Conservation (phyloP, 2,888 invertebrate species). For the Omphaloscelis lunosa region DNA sequence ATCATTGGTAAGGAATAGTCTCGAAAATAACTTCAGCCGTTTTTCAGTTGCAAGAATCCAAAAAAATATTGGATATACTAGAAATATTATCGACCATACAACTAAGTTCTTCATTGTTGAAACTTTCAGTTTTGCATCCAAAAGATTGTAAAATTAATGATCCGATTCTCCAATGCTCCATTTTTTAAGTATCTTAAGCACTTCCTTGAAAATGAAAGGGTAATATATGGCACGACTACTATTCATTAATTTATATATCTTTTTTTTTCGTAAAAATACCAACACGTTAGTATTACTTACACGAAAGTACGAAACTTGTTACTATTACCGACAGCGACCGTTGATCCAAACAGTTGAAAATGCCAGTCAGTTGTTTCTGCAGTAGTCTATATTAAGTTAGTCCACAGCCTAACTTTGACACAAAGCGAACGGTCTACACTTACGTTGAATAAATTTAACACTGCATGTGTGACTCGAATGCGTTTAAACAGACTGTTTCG, state of each 20-base stretch:
- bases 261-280: background rate
- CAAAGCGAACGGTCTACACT: constrained; percentile 74
- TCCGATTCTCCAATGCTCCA: no score
- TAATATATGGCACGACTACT: no score
- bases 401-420: constrained; percentile 69
- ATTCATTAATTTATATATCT: no score
- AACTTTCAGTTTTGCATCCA: no score
- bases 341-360: constrained; percentile 60
- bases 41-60: no score
- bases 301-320: background rate
- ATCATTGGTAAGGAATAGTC: constrained; percentile 13
- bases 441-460: constrained; percentile 73
- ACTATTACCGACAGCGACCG: constrained; percentile 18
- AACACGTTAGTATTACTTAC: background rate
- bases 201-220: no score
- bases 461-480: constrained; percentile 74
- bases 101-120: no score
- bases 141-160: no score
- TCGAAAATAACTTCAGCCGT: no score
- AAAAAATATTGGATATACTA: no score
- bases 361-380: constrained; percentile 53
- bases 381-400: constrained; percentile 56
- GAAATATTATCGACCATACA: no score
- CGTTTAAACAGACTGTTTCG: constrained; percentile 58
- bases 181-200: no score